Conservation (phyloP, 2,888 invertebrate species). For the Ormyrus nitidulus region DNA sequence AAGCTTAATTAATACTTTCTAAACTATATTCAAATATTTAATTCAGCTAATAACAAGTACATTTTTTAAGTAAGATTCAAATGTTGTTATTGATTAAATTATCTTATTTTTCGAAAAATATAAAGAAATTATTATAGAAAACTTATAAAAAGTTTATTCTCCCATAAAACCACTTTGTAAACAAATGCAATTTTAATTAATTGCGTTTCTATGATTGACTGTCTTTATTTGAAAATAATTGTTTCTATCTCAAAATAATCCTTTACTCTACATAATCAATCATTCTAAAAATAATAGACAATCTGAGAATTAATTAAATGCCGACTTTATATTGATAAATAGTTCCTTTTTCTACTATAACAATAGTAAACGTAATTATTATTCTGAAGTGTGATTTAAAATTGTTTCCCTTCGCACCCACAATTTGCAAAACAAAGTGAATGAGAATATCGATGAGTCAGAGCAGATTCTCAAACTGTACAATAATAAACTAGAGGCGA, state of each 20-base stretch:
- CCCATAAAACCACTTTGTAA: no score
- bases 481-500: slow-evolving; percentile 21
- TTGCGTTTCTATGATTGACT: background rate
- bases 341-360: background rate
- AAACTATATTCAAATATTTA: no score
- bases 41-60: no score
- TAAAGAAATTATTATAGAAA: no score
- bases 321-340: background rate
- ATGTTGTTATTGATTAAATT: no score
- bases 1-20: no score
- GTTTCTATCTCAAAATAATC: background rate
- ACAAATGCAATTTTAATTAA: no score
- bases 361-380: slow-evolving; percentile 16
- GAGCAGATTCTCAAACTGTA: background rate
- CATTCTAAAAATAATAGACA: slow-evolving; percentile 2
- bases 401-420: slow-evolving; percentile 6
- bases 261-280: background rate
- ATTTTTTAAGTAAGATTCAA: no score
- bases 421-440: slow-evolving; percentile 6
- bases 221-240: background rate
- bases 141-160: no score
- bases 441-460: slow-evolving; percentile 42
- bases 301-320: background rate
- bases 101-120: no score
- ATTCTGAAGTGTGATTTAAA: background rate